Conservation (phyloP, 2,888 invertebrate species). For the Machimus rusticus region DNA sequence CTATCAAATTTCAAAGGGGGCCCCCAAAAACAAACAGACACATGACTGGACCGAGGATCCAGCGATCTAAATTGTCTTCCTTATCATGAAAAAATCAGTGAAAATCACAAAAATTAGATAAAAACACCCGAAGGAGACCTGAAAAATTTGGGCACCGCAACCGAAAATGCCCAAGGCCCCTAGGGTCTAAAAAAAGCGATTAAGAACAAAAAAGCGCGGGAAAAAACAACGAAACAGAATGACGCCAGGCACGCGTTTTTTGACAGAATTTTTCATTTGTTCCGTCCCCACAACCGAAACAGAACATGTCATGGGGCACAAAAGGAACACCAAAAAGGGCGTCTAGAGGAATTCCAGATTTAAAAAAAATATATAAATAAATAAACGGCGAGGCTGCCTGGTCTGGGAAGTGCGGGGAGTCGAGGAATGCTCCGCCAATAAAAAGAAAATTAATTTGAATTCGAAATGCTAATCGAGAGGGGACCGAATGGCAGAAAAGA, state of each 20-base stretch:
- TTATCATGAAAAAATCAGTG: constrained; percentile 26
- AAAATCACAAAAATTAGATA: constrained; percentile 6
- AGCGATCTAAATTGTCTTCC: background rate
- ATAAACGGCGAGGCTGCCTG: background rate
- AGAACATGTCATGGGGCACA: background rate
- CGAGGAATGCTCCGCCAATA: constrained; percentile 24
- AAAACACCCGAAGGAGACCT: constrained; percentile 16
- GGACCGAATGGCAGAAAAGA: background rate
- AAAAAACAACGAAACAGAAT: background rate
- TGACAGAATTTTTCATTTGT: constrained; percentile 33
- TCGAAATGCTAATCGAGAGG: constrained; percentile 28
- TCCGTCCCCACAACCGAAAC: background rate
- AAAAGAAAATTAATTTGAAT: constrained; percentile 34
- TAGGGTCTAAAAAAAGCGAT: background rate
- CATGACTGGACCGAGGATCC: background rate
- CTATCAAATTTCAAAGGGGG: constrained; percentile 32
- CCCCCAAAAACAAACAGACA: background rate
- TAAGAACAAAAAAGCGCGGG: background rate
- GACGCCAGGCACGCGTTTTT: constrained; percentile 42
- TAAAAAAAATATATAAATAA: background rate
- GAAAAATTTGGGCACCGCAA: constrained; percentile 17
- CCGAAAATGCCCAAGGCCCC: background rate
- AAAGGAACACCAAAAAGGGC: background rate
- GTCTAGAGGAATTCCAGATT: background rate
- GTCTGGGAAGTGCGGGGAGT: background rate